Base-by-base conservation (phyloP, 2,888 invertebrate species). In the Camptogramma bilineatum region DNA sequence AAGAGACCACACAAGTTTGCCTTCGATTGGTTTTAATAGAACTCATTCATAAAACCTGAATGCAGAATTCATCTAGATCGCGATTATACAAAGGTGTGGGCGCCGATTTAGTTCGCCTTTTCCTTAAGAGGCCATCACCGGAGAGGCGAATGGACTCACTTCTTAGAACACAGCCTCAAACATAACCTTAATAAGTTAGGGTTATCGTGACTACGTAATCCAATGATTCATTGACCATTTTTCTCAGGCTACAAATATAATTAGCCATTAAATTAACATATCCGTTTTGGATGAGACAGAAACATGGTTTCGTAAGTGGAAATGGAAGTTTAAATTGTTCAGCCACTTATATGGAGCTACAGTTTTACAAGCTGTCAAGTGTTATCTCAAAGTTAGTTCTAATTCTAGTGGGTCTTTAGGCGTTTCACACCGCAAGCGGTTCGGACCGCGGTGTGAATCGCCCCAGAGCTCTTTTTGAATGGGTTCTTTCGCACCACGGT, bases 51-150 rank as follows among this genome's bases (percentile, higher is more conserved):
- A 76, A 75, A 72, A 68, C 60, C 70, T 54, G 63, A 78, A 70
- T 68, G 70, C 72, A 74, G 63, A 71, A 72, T 69, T 64, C 63
- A 75, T 75, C 63, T 71, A 73, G 72, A 73, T 68, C 73, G 72
- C 66, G 31, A 65, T 65, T 73, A 73, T 73, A 73, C 66, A 71
- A 68, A 19, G 52, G 73, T 73, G 86, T 83, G 75, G 83, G 85
- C 69, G 79, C 62, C 53, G 62, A 70, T 72, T 77, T 75, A 70
- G 66, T 77, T 70, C 67, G 69, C 72, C 81, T 66, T 84, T 85
- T 84, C 84, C 85, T 82, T 84, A 77, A 66, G 70, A 16, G 56
- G 56, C 21, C 47, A 48, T 56, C 34, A 56, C 24, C 16, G 18
- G 31, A 44, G 61, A 70, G 73, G 78, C 68, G 58, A 71, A 75